Conservation (phyloP, 2,888 invertebrate genomes). For the Nephrotoma guestfalica region DNA sequence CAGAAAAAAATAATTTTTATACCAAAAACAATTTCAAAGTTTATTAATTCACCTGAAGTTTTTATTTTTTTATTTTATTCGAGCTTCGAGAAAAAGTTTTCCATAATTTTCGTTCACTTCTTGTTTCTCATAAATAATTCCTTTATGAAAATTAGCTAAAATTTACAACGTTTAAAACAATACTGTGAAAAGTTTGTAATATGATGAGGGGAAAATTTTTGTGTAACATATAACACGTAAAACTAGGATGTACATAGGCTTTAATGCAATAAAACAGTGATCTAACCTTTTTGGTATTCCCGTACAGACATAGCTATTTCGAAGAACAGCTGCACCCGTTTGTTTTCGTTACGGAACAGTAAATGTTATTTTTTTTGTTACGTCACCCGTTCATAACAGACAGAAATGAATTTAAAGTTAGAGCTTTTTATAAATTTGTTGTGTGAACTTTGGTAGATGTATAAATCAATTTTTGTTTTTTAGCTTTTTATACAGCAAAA, state of each 20-base stretch:
- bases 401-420: not conserved
- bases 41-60: not conserved
- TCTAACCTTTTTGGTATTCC: not conserved
- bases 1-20: not conserved
- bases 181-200: not conserved
- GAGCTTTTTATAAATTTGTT: not conserved
- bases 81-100: not conserved
- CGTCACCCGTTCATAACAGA: not conserved
- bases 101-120: not conserved
- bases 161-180: not conserved
- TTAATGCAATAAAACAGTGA: not conserved
- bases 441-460: not conserved
- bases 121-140: not conserved
- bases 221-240: not conserved
- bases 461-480: not conserved
- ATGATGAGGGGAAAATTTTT: not conserved
- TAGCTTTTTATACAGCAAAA: not conserved
- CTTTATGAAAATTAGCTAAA: not conserved
- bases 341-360: not conserved
- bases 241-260: not conserved
- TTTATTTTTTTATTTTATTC: not conserved
- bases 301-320: not conserved
- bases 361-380: not conserved
- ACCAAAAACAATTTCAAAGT: not conserved
- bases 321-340: not conserved